Evolutionary conservation across 2,113 vertebrate species (phyloP).

Genomic region (Girardinichthys multiradiatus): DNA sequence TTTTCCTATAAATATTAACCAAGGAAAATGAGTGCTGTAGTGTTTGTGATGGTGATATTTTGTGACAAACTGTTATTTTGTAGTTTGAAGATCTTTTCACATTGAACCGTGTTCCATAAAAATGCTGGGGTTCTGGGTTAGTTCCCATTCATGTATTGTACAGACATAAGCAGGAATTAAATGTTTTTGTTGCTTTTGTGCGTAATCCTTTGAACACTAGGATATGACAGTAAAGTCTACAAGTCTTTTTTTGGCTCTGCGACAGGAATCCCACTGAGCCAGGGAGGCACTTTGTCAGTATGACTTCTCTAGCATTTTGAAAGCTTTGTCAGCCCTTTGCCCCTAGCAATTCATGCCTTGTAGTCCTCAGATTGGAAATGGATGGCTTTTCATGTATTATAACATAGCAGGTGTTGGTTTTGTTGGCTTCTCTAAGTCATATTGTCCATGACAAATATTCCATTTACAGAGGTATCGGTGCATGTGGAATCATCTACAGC

Average conservation of each 20-base stretch:
- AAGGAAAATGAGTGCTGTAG: too few species aligned
- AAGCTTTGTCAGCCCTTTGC: conserved; percentile 38
- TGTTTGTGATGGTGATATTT: background rate
- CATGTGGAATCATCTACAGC: conserved; percentile 20
- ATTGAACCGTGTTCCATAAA: background rate
- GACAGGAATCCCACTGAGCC: conserved; percentile 27
- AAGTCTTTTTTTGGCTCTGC: conserved; percentile 4
- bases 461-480: conserved; percentile 17
- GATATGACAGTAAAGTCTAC: conserved; percentile 1
- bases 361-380: conserved; percentile 59
- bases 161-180: conserved; percentile 4
- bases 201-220: background rate
- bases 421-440: conserved; percentile 24
- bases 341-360: conserved; percentile 53
- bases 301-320: conserved; percentile 44
- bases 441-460: conserved; percentile 32
- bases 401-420: conserved; percentile 43
- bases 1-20: background rate
- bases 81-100: background rate
- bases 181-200: background rate
- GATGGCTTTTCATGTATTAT: conserved; percentile 58
- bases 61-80: background rate
- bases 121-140: background rate
- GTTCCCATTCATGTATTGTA: background rate
- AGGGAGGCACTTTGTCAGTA: conserved; percentile 22